Evolutionary conservation across 92 coral and sea anemone genomes (phyloP), one percentile per base, ranked within the genome.

Genomic region (Epizoanthus illoricatus): DNA sequence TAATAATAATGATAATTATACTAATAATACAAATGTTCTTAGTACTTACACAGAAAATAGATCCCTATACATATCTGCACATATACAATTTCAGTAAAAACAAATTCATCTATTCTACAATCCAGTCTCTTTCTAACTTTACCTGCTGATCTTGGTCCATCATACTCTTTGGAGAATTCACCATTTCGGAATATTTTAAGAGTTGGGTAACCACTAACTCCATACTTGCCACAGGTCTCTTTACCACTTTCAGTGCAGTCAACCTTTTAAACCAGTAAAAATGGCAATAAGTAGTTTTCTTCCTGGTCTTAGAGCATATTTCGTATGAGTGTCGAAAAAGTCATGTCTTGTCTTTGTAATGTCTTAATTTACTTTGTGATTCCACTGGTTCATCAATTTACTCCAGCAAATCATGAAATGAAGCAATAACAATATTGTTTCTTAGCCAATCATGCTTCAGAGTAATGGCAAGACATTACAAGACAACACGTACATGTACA

Each of bases 161-260:
- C 94, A 59, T 97, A 97, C 6, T 97, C 99, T 71, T 92, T 85
- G 12, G 97, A 80, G 39, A 93, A 64, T 54, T 70, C 90, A 68
- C 99, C 99, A 84, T 97, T 97, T 23, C 98, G 86, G 81, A 97
- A 97, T 24, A 97, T 89, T 61, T 97, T 97, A 55, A 97, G 89
- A 23, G 99, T 97, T 73, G 99, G 99, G 68, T 97, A 97, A 17
- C 99, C 99, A 86, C 93, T 90, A 4, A 97, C 99, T 13, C 98
- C 99, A 88, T 93, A 61, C 65, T 97, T 97, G 47, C 88, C 0
- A n/a, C 99, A 97, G 16, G 94, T 72, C 0, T 91, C 94, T 76
- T 93, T 97, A 18, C 99, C 99, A 66, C 81, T 82, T 43, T 91
- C 98, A 13, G 91, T 91, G 84, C 99, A 97, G 80, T 97, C 99